Conservation (phyloP, 2,888 invertebrate species). For the Biston betularia region DNA sequence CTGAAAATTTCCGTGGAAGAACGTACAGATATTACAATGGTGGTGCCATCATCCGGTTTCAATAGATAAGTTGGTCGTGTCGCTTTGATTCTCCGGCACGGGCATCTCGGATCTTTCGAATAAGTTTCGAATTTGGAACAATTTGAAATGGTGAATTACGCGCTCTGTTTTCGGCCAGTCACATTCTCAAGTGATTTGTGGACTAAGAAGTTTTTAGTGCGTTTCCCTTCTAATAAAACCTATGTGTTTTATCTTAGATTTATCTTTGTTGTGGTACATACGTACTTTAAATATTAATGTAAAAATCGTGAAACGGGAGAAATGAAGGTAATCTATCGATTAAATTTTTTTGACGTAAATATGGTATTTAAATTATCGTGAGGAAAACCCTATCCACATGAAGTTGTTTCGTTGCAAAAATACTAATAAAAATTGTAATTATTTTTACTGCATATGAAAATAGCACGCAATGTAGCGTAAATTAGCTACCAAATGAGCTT, state of each 20-base stretch:
- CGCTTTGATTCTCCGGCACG: slow-evolving; percentile 44
- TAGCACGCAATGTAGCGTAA: too few relatives aligned
- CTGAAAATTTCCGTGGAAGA: not conserved
- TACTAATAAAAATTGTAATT: too few relatives aligned
- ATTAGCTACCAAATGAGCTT: too few relatives aligned
- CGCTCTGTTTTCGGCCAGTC: slow-evolving; percentile 32
- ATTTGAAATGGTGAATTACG: slow-evolving; percentile 36
- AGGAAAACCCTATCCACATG: too few relatives aligned
- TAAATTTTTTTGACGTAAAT: too few relatives aligned
- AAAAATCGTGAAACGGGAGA: too few relatives aligned
- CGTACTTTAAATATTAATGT: too few relatives aligned
- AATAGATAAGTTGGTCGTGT: not conserved
- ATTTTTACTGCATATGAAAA: too few relatives aligned
- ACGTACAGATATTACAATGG: not conserved
- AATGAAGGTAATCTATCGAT: too few relatives aligned
- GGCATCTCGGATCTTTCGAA: slow-evolving; percentile 39
- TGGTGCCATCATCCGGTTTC: not conserved
- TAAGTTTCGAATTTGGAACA: slow-evolving; percentile 39
- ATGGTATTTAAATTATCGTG: too few relatives aligned
- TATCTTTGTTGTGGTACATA: not conserved
- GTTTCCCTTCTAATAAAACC: slow-evolving; percentile 25
- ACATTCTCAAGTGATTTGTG: slow-evolving; percentile 34
- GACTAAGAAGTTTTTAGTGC: slow-evolving; percentile 13
- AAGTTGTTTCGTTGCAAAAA: too few relatives aligned
- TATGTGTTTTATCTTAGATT: slow-evolving; percentile 1